Evolutionary conservation across 2,113 vertebrate species (phyloP).

Genomic region (Hylia prasina): DNA sequence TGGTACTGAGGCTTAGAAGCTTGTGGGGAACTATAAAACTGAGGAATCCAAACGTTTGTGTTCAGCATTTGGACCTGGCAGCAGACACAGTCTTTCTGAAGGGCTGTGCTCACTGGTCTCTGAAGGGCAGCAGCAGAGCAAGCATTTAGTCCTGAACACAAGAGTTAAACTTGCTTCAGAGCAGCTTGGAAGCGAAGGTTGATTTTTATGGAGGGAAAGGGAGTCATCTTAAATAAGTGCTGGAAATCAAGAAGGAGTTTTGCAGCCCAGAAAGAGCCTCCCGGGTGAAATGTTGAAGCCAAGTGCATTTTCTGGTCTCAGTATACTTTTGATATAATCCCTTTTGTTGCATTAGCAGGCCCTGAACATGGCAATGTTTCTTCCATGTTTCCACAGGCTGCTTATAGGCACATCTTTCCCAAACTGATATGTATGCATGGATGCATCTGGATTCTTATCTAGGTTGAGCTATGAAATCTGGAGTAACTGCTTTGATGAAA

Average conservation of each 20-base stretch:
- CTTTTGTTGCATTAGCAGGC: constrained; percentile 6
- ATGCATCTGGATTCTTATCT: neutral
- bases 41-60: neutral
- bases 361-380: neutral
- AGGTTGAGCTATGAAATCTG: neutral
- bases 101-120: fast-evolving
- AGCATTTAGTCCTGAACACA: neutral
- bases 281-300: neutral
- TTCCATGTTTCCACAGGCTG: neutral
- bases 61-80: neutral
- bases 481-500: neutral
- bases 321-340: constrained; percentile 35
- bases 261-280: constrained; percentile 26
- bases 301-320: constrained; percentile 23
- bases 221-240: constrained; percentile 20
- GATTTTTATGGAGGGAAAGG: constrained; percentile 30
- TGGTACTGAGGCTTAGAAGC: neutral
- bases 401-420: neutral
- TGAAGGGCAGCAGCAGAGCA: neutral
- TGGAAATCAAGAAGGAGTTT: constrained; percentile 15
- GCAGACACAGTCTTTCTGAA: neutral
- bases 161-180: constrained; percentile 9
- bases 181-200: neutral
- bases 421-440: neutral
- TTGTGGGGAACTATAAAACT: neutral